Conservation (phyloP, 1,140 invertebrate genomes). For the Trissolcus basalis region DNA sequence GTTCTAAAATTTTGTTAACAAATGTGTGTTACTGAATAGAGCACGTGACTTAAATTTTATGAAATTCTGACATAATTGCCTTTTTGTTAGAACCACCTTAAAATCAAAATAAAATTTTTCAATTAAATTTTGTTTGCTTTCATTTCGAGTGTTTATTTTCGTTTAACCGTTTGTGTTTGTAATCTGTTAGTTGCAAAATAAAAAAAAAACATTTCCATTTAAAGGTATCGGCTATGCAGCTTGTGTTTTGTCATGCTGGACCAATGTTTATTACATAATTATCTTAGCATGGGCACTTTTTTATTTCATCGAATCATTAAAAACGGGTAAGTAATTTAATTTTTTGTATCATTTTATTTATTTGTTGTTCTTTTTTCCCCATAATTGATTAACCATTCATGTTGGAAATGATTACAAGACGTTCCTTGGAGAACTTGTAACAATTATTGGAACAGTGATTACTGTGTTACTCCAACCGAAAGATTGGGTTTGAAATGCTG, state of each 20-base stretch:
- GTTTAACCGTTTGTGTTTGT: no score
- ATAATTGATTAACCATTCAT: not conserved
- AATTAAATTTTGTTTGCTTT: no score
- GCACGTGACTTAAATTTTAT: no score
- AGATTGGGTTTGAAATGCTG: conserved; percentile 78
- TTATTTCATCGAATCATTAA: conserved; percentile 95
- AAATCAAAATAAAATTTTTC: no score
- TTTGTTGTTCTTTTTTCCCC: not conserved
- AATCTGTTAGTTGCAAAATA: not conserved
- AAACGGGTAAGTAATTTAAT: conserved; percentile 78
- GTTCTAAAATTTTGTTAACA: no score
- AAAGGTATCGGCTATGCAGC: conserved; percentile 94
- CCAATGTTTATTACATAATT: conserved; percentile 99
- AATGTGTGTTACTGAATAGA: no score
- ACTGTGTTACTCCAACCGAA: conserved; percentile 25
- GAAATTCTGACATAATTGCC: no score
- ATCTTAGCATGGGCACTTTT: conserved; percentile 98
- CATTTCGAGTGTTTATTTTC: no score
- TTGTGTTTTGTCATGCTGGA: conserved; percentile 98
- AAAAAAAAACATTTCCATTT: conserved; percentile 5
- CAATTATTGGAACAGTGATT: conserved; percentile 77
- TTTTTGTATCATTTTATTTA: not conserved
- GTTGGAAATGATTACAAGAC: conserved; percentile 75
- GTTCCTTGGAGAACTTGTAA: conserved; percentile 96
- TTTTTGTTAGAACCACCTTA: no score